phyloP scores from a whole-genome alignment of 2,113 vertebrate genomes.

The Eleginops maclovinus region DNA sequence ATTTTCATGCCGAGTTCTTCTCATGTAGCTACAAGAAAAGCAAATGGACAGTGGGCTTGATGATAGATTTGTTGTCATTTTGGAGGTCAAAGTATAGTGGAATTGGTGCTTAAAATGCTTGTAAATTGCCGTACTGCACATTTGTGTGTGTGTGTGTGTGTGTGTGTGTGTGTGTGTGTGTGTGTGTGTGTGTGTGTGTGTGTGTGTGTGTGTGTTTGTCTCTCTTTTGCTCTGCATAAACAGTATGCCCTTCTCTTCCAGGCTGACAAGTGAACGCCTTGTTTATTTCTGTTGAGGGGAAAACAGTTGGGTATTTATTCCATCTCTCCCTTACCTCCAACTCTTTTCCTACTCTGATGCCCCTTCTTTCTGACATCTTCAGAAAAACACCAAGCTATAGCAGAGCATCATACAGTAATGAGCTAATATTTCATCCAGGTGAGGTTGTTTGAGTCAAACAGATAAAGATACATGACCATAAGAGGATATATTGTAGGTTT shows the following conservation, averaged over 20 bases:
- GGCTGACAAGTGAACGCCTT: slow-evolving; percentile 78
- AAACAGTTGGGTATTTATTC: slow-evolving; percentile 76
- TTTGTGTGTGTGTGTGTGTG: too few relatives aligned
- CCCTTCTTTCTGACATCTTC: slow-evolving; percentile 34
- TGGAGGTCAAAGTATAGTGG: neutral
- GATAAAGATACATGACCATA: slow-evolving; percentile 28
- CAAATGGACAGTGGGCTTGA: neutral
- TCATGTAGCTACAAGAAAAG: neutral
- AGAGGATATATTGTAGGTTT: slow-evolving; percentile 14
- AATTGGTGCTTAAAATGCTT: neutral
- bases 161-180: slow-evolving; percentile 29
- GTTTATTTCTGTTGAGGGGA: slow-evolving; percentile 78
- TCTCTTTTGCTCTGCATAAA: slow-evolving; percentile 58
- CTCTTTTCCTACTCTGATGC: slow-evolving; percentile 26
- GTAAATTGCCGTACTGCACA: neutral
- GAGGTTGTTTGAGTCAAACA: slow-evolving; percentile 25
- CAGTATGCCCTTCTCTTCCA: slow-evolving; percentile 65
- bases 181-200: slow-evolving; percentile 26
- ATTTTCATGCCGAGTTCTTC: slow-evolving; percentile 2
- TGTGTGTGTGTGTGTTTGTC: slow-evolving; percentile 21
- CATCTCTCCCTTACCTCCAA: slow-evolving; percentile 39
- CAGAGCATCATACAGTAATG: slow-evolving; percentile 21
- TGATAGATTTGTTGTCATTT: neutral
- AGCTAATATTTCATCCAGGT: slow-evolving; percentile 41
- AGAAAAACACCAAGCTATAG: slow-evolving; percentile 14